phyloP scores from a whole-genome alignment of 2,888 invertebrate species.

The Cinara cedri region DNA sequence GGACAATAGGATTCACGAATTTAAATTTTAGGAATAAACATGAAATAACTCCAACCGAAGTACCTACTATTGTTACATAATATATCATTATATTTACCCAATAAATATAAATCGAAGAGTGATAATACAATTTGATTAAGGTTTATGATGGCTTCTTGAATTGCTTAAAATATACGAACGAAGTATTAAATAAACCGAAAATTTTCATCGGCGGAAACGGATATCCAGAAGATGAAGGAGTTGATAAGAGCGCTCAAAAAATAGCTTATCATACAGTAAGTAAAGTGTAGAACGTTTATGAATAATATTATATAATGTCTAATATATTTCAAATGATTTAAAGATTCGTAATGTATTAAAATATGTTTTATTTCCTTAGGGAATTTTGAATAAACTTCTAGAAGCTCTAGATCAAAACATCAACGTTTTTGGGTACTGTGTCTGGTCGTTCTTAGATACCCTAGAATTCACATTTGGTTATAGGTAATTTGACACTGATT shows the following conservation, averaged over 20 bases:
- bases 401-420: slow-evolving; percentile 3
- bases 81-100: background rate
- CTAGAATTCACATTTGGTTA: slow-evolving; percentile 11
- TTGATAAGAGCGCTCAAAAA: background rate
- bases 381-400: background rate
- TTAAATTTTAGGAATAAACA: slow-evolving; percentile 23
- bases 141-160: slow-evolving; percentile 12
- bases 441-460: slow-evolving; percentile 9
- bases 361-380: too few relatives aligned
- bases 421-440: slow-evolving; percentile 1
- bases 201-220: background rate
- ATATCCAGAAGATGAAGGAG: background rate
- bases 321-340: background rate
- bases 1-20: slow-evolving; percentile 7
- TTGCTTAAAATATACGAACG: background rate
- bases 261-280: background rate
- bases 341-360: background rate
- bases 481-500: background rate
- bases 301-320: too few relatives aligned
- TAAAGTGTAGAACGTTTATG: too few relatives aligned
- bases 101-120: too few relatives aligned
- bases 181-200: background rate
- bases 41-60: background rate
- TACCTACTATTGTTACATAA: background rate
- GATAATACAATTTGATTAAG: background rate